phyloP scores from a whole-genome alignment of 2,888 invertebrate species.

The Orchesellides sinensis region DNA sequence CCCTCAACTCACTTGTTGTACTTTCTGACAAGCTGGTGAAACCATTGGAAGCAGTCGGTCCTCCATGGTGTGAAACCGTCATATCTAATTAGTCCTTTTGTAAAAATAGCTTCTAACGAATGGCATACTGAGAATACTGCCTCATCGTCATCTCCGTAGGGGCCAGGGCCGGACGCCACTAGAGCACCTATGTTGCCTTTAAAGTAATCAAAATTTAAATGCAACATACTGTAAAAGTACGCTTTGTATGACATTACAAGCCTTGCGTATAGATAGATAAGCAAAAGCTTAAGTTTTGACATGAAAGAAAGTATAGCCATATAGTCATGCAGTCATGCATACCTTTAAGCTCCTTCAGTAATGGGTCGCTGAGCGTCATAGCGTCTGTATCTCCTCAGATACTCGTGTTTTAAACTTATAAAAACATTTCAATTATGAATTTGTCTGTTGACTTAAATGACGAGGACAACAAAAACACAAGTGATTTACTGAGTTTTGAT shows the following conservation, averaged over 20 bases:
- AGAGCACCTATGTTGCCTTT: slow-evolving; percentile 74
- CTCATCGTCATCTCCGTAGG: slow-evolving; percentile 79
- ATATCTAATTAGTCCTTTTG: slow-evolving; percentile 78
- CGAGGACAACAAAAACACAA: too few relatives aligned
- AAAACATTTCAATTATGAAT: too few relatives aligned
- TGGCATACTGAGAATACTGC: slow-evolving; percentile 79
- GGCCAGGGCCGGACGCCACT: slow-evolving; percentile 75
- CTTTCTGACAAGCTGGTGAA: slow-evolving; percentile 78
- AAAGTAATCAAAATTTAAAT: slow-evolving; percentile 59
- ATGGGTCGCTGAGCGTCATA: slow-evolving; percentile 82
- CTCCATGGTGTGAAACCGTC: slow-evolving; percentile 77
- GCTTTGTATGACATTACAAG: neutral
- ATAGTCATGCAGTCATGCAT: slow-evolving; percentile 63
- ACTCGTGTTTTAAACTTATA: too few relatives aligned
- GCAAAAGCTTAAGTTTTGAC: too few relatives aligned
- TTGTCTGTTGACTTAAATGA: too few relatives aligned
- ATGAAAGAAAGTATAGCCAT: neutral
- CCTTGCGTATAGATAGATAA: neutral
- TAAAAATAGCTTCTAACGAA: slow-evolving; percentile 80
- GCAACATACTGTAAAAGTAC: slow-evolving; percentile 17
- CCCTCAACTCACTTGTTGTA: slow-evolving; percentile 72
- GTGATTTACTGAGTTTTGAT: too few relatives aligned
- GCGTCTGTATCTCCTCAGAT: too few relatives aligned
- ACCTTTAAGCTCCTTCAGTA: slow-evolving; percentile 82
- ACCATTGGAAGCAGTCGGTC: slow-evolving; percentile 80